Base-by-base conservation (phyloP, 2,797 vertebrate genomes). In the Meriones psammophilus region DNA sequence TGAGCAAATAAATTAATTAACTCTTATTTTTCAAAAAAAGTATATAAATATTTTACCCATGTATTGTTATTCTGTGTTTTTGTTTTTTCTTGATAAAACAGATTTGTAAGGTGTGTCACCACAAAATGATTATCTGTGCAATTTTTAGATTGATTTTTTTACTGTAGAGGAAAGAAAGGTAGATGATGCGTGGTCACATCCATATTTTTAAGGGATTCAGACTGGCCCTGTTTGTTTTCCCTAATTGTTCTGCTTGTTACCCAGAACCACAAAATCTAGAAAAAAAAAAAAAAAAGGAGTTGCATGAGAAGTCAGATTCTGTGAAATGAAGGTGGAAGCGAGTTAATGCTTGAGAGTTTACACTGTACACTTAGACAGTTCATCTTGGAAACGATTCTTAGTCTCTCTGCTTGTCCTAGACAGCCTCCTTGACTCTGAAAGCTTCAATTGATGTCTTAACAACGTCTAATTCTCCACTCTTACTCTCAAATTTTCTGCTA, bases 61-160 rank as follows among this genome's bases (percentile, higher is more conserved):
- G 20, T 71, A 62, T 83, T 96, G 95, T 94, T 20, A 85, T 88
- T 89, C 36, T 92, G 36, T 94, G 8, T 0, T 24, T 54, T 96
- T 36, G 39, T 96, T 96, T 36, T 89, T 30, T 2, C 36, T 20
- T 60, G 33, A 36, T 36, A 81, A 88, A 79, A 92, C 0, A 94
- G 50, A 66, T 20, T 15, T 15, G 18, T 89, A 85, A 68, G 4
- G 2, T n/a, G 78, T 22, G 20, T 60, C 77, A 69, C 69, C 42
- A 71, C 24, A 46, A 81, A 84, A 76, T 68, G 8, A 83, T 56
- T 50, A 2, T 56, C 8, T 95, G 15, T 30, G 14, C 64, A 39
- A 91, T 54, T 92, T 91, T 18, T 24, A 24, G 30, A 8, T 60
- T 71, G 9, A n/a, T 24, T 4, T 78, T 78, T 78, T 46, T 24